These are phyloP conservation scores for Sebastes schlegelii DNA, from an alignment of 2,113 vertebrate genomes.

Conservation along the genomic window DNA sequence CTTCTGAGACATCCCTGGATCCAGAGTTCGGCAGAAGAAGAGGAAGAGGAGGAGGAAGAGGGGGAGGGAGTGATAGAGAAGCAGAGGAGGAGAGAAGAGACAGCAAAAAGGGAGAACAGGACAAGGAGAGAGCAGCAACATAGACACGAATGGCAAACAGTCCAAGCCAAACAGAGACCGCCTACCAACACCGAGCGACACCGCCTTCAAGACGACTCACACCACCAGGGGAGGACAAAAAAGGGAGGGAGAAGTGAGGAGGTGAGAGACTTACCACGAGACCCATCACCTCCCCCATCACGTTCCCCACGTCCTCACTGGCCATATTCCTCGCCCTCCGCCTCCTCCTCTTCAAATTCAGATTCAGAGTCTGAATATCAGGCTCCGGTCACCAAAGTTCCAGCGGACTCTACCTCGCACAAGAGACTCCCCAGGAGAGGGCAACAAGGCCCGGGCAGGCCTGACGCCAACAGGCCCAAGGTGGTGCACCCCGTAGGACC, in stretches of 20 bases:
- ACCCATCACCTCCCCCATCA: slow-evolving; percentile 77
- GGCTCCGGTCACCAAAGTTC: slow-evolving; percentile 81
- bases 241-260: slow-evolving; percentile 59
- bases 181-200: slow-evolving; percentile 30
- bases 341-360: slow-evolving; percentile 85
- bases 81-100: slow-evolving; percentile 78
- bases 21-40: slow-evolving; percentile 80
- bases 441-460: slow-evolving; percentile 63
- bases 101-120: slow-evolving; percentile 63
- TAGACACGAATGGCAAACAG: slow-evolving; percentile 68
- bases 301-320: slow-evolving; percentile 74
- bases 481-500: slow-evolving; percentile 33
- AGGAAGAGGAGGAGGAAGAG: slow-evolving; percentile 78
- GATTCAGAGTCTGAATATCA: slow-evolving; percentile 87
- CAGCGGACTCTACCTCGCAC: slow-evolving; percentile 80
- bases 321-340: slow-evolving; percentile 78
- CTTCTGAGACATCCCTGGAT: slow-evolving; percentile 81
- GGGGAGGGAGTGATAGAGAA: slow-evolving; percentile 77
- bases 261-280: slow-evolving; percentile 72
- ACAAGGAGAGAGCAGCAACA: slow-evolving; percentile 69
- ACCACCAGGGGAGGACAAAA: slow-evolving; percentile 42
- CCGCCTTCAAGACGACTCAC: slow-evolving; percentile 30
- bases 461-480: slow-evolving; percentile 79
- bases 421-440: slow-evolving; percentile 73
- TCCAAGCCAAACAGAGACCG: slow-evolving; percentile 52